Evolutionary conservation across 2,888 invertebrate species (phyloP).

Genomic region (Synanthedon myopaeformis): DNA sequence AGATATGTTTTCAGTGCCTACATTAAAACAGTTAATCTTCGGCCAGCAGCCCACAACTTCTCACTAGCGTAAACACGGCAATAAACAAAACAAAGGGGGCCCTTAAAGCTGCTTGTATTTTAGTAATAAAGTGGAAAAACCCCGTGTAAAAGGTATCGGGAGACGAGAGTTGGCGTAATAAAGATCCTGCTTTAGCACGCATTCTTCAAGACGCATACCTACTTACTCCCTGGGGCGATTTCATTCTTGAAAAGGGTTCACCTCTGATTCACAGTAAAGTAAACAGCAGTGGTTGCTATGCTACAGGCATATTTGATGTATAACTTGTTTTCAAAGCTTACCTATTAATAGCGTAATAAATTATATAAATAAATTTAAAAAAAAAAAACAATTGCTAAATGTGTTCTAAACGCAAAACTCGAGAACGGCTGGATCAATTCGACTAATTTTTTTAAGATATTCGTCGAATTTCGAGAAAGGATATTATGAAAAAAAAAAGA

Average conservation of each 20-base stretch:
- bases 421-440: too few relatives aligned
- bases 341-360: too few relatives aligned
- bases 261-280: neutral
- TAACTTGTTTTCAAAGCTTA: too few relatives aligned
- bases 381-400: too few relatives aligned
- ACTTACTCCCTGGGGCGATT: slow-evolving; percentile 14
- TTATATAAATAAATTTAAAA: too few relatives aligned
- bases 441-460: too few relatives aligned
- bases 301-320: too few relatives aligned
- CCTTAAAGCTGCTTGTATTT: neutral
- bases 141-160: slow-evolving; percentile 11
- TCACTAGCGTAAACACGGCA: neutral
- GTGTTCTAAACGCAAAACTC: too few relatives aligned
- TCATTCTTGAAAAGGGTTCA: slow-evolving; percentile 19
- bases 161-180: slow-evolving; percentile 14
- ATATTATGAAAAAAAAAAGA: too few relatives aligned
- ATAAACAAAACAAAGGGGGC: neutral
- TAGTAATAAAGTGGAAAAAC: neutral
- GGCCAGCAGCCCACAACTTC: neutral
- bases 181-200: slow-evolving; percentile 21
- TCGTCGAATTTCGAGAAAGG: too few relatives aligned
- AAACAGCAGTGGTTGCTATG: too few relatives aligned
- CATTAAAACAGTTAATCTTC: neutral
- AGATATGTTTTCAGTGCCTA: neutral
- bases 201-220: slow-evolving; percentile 12